Conservation (phyloP, 1,140 invertebrate genomes). For the Megalopta genalis region DNA sequence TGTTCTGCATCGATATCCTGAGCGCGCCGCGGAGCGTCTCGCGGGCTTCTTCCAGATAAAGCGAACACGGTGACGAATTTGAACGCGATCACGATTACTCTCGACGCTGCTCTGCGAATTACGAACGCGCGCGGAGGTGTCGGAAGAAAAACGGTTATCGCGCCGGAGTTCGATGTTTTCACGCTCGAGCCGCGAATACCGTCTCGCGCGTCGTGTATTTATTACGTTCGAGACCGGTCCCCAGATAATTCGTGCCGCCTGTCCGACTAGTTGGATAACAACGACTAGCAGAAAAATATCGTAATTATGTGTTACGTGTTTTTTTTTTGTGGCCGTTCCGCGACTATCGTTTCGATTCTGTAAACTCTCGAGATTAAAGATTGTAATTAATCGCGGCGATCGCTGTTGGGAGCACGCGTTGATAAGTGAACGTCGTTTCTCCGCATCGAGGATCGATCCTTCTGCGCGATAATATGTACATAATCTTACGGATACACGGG, state of each 20-base stretch:
- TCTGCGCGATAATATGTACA: no score
- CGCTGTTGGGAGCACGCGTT: no score
- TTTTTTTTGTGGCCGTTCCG: no score
- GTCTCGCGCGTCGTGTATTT: background rate
- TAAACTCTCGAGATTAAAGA: no score
- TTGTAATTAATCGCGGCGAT: no score
- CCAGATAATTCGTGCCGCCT: background rate
- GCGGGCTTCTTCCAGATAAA: background rate
- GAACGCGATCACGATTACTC: conserved; percentile 1
- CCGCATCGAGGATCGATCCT: no score
- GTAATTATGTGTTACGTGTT: background rate
- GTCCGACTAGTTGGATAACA: background rate
- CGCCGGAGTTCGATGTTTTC: conserved; percentile 1
- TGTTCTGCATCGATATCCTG: conserved; percentile 21
- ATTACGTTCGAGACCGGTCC: conserved; percentile 8
- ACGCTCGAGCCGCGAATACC: background rate
- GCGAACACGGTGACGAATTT: background rate
- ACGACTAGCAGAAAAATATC: background rate
- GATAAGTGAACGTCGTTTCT: no score
- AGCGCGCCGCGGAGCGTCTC: background rate
- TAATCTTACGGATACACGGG: no score
- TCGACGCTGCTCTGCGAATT: background rate
- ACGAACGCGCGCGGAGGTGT: background rate
- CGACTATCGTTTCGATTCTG: no score
- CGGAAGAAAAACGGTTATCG: conserved; percentile 5